Percentiles rank a stretch among this genome's conserved stretches.
Evolutionary conservation across 2,113 vertebrate genomes (phyloP).

Genomic region (Lophura nycthemera): DNA sequence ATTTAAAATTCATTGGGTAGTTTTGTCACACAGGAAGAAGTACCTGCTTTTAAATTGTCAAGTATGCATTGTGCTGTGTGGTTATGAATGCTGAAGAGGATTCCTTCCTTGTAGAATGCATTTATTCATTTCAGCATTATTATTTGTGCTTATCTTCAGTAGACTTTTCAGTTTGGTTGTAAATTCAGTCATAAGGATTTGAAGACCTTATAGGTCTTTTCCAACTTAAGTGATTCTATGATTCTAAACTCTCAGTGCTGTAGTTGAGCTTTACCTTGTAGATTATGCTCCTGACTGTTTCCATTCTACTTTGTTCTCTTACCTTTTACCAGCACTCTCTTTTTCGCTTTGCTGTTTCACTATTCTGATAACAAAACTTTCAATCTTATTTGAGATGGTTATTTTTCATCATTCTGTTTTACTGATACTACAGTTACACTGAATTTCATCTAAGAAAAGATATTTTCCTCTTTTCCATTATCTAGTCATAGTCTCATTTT

Average conservation of each 20-base stretch:
- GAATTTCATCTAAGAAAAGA: background rate
- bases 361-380: background rate
- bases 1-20: background rate
- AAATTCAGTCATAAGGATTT: background rate
- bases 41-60: background rate
- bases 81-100: background rate
- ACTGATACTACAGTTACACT: background rate
- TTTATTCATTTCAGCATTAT: background rate
- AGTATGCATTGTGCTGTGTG: background rate
- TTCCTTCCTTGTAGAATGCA: background rate
- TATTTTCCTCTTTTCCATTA: background rate
- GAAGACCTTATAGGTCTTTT: background rate
- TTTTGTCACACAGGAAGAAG: background rate
- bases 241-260: background rate
- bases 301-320: background rate
- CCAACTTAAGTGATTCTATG: background rate
- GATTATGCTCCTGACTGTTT: background rate
- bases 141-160: background rate
- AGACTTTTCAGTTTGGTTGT: background rate
- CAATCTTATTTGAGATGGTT: background rate
- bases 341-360: background rate
- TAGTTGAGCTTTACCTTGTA: background rate
- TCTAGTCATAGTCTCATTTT: background rate
- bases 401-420: background rate
- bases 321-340: background rate